Evolutionary conservation across 1,140 invertebrate genomes (phyloP), one percentile per base, ranked within the genome.

Genomic region (Aphidius gifuensis): DNA sequence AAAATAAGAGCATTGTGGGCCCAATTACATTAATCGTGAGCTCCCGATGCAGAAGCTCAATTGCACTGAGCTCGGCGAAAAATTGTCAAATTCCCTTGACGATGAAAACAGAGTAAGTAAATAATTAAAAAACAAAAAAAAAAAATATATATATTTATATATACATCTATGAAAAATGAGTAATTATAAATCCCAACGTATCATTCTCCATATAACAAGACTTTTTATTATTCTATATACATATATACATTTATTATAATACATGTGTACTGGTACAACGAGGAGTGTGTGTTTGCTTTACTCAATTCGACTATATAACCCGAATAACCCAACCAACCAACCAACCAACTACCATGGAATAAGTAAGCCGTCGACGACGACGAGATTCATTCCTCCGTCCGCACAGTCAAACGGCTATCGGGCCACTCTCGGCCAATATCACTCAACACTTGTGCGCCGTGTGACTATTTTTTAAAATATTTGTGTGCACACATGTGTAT

Each of bases 91-190:
- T 83, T 83, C 86, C 68, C 80, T 87, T 73, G 86, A 87, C 81
- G 83, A 82, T 77, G 84, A 87, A 78, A 86, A 87, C 78, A 86
- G 87, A 86, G 86, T 87, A 85, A 86, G 86, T 80, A 78, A 72
- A 71, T 72, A 64, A 58, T 45, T 58, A 45, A 60, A 57, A 54
- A 53, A 46, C 16, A 44, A n/a, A 40, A 55, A 32, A 16, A 51
- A 49, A 59, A 62, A 21, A 66, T 9, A 53, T 44, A 6, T 60
- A 40, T n/a, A 40, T 60, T 11, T 39, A 60, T 32, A 21, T 49
- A 21, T 45, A 8, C 1, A 8, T 1, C 1, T 45, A 45, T 45
- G 9, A 39, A 23, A 50, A 44, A 60, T 23, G 16, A 16, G 16
- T 16, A 50, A 60, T 54, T 45, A 39, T 38, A 55, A 55, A 38